Evolutionary conservation across 2,888 invertebrate species (phyloP).

Genomic region (Auanema sp.): DNA sequence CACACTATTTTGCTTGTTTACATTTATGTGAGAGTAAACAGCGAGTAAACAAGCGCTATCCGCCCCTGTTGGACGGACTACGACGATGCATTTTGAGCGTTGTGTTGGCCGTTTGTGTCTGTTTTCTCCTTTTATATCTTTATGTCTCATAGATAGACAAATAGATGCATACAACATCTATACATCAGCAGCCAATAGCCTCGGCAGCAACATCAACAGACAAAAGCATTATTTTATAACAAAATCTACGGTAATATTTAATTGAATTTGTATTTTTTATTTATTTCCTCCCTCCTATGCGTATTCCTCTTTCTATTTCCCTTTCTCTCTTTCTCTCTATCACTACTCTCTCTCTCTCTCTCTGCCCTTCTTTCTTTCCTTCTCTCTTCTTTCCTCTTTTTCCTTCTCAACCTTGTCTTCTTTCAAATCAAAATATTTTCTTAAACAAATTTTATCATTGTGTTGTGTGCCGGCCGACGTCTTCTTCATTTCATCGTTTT

Average conservation of each 20-base stretch:
- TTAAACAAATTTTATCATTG: no score
- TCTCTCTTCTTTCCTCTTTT: conserved; percentile 5
- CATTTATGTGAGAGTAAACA: conserved; percentile 30
- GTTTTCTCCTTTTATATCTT: background rate
- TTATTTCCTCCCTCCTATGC: conserved; percentile 8
- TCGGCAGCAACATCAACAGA: no score
- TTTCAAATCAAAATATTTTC: no score
- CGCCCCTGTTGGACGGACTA: background rate
- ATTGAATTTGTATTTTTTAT: conserved; percentile 14
- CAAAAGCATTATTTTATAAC: no score
- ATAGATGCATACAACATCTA: background rate
- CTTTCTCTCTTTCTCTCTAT: conserved; percentile 7
- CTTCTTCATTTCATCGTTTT: no score
- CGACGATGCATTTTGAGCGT: background rate
- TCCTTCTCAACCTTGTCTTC: background rate
- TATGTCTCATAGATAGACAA: conserved; percentile 3
- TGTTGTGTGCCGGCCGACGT: no score
- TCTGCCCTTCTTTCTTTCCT: conserved; percentile 5
- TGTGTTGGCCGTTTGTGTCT: conserved; percentile 1
- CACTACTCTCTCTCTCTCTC: conserved; percentile 7
- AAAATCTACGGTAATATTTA: no score
- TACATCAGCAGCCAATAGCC: no score
- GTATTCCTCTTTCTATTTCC: conserved; percentile 8
- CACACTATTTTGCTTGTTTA: conserved; percentile 22
- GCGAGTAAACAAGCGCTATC: conserved; percentile 25